These are phyloP conservation scores for Atherinosoma microstoma DNA, from an alignment of 2,797 vertebrate species.

Conservation along the genomic window DNA sequence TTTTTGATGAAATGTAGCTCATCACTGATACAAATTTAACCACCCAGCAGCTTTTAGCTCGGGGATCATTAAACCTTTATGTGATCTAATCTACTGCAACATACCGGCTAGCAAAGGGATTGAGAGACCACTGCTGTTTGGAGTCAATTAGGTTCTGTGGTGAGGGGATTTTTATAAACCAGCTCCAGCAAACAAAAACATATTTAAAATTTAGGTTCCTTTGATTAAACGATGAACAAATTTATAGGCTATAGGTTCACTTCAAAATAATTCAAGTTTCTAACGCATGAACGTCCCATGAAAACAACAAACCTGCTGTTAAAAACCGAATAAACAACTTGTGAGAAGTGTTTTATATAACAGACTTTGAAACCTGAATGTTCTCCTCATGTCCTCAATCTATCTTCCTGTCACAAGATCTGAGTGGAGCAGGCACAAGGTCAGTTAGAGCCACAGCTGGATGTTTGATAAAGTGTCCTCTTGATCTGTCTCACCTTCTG, in stretches of 20 bases:
- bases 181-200: background rate
- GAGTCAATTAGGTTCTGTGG: slow-evolving; percentile 8
- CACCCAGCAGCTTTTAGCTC: slow-evolving; percentile 50
- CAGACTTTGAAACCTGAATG: background rate
- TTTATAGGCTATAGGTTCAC: background rate
- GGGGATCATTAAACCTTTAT: slow-evolving; percentile 55
- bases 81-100: slow-evolving; percentile 57
- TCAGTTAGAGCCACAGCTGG: slow-evolving; percentile 44
- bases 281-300: background rate
- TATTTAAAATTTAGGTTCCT: background rate
- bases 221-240: background rate
- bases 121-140: slow-evolving; percentile 2
- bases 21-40: slow-evolving; percentile 50
- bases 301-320: background rate
- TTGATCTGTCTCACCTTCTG: slow-evolving; percentile 27
- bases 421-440: slow-evolving; percentile 39
- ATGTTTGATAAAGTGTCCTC: slow-evolving; percentile 52
- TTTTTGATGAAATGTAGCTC: slow-evolving; percentile 31
- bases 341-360: background rate
- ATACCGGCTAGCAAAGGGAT: slow-evolving; percentile 32
- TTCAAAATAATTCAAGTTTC: background rate
- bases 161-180: slow-evolving; percentile 4
- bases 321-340: background rate
- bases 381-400: background rate
- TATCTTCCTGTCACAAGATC: slow-evolving; percentile 22